Evolutionary conservation across 2,888 invertebrate genomes (phyloP).

Genomic region (Ischnus inquisitorius): DNA sequence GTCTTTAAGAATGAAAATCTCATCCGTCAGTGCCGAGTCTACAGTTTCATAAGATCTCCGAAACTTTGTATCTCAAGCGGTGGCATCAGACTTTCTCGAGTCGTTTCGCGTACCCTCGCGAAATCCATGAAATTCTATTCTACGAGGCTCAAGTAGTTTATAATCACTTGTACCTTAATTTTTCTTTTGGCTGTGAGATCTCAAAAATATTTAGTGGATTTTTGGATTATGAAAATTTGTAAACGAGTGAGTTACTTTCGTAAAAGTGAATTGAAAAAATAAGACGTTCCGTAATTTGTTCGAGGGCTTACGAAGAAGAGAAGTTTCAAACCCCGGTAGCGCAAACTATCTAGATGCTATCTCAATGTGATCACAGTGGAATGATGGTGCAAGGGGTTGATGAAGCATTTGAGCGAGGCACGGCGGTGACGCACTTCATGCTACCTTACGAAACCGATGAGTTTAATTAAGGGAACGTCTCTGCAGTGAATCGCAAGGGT

Average conservation of each 20-base stretch:
- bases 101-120: slow-evolving; percentile 20
- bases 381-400: slow-evolving; percentile 37
- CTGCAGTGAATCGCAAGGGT: slow-evolving; percentile 29
- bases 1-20: slow-evolving; percentile 63
- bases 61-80: slow-evolving; percentile 56
- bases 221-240: background rate
- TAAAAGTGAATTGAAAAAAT: no score
- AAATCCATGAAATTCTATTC: slow-evolving; percentile 62
- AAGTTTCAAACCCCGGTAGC: background rate
- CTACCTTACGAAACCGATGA: slow-evolving; percentile 30
- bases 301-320: no score
- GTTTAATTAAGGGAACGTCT: slow-evolving; percentile 49
- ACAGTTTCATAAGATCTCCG: slow-evolving; percentile 41
- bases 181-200: slow-evolving; percentile 21
- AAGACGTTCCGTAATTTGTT: no score
- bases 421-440: slow-evolving; percentile 20
- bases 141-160: slow-evolving; percentile 33
- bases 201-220: slow-evolving; percentile 22
- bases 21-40: slow-evolving; percentile 58
- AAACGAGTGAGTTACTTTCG: no score
- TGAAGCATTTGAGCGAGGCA: slow-evolving; percentile 32
- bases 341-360: slow-evolving; percentile 24
- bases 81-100: slow-evolving; percentile 24
- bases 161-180: slow-evolving; percentile 46
- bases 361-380: slow-evolving; percentile 34